A percentile compares a stretch with the other conserved stretches of the same genome.
These are phyloP conservation scores for Gulo gulo DNA, from an alignment of 2,113 vertebrate species.

Conservation along the genomic window DNA sequence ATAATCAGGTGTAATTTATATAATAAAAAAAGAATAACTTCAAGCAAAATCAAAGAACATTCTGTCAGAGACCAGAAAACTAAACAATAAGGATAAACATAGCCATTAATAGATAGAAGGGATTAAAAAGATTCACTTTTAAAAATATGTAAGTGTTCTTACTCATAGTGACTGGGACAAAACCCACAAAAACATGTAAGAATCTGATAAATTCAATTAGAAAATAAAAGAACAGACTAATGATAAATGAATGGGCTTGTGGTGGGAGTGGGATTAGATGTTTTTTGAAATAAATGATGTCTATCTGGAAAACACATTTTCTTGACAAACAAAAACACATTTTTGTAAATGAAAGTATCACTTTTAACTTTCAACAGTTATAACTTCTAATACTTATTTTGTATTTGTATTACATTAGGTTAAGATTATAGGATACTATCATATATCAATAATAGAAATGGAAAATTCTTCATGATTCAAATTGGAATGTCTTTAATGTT, in stretches of 20 bases:
- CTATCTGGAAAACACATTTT: neutral
- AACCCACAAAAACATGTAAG: neutral
- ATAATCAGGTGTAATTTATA: neutral
- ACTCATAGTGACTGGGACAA: neutral
- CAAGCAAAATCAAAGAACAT: neutral
- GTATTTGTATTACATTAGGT: neutral
- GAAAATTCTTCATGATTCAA: neutral
- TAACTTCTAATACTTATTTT: neutral
- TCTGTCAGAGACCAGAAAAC: neutral
- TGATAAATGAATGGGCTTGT: neutral
- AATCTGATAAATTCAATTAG: neutral
- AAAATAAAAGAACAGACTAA: neutral
- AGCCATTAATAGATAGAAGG: neutral
- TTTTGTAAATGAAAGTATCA: neutral
- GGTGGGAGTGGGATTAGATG: neutral
- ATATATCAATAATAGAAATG: neutral
- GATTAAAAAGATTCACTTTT: neutral
- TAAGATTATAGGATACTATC: neutral
- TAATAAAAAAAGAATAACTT: neutral
- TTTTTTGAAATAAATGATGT: neutral
- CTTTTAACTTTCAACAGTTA: neutral
- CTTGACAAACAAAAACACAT: neutral
- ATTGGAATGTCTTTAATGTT: neutral
- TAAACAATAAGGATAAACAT: neutral
- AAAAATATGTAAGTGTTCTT: neutral